Evolutionary conservation across 1,140 invertebrate genomes (phyloP).

Genomic region (Periplaneta americana): DNA sequence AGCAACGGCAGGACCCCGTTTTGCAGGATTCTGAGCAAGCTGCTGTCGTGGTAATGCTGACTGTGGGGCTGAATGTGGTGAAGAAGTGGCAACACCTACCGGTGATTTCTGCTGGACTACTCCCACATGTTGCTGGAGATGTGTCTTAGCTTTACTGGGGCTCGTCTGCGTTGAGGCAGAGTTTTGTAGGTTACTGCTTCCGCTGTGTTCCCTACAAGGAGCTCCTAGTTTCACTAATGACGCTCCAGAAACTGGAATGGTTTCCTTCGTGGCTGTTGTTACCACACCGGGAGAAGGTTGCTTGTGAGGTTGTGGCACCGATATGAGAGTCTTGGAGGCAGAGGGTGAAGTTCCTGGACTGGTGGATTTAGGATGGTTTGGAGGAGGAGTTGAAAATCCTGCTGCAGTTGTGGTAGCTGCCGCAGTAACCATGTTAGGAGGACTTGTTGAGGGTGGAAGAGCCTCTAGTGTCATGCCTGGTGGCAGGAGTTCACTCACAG

Average conservation of each 20-base stretch:
- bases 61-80: too few relatives aligned
- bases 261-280: not conserved
- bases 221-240: not conserved
- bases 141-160: constrained; percentile 12
- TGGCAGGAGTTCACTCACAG: constrained; percentile 6
- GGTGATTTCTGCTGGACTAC: not conserved
- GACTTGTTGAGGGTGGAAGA: not conserved
- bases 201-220: not conserved
- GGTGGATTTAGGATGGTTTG: not conserved
- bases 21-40: not conserved
- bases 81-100: not conserved
- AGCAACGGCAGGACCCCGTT: not conserved
- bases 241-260: not conserved
- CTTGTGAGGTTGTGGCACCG: not conserved
- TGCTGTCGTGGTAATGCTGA: not conserved
- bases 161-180: constrained; percentile 17
- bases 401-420: too few relatives aligned
- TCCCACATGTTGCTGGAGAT: not conserved
- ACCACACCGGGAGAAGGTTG: not conserved
- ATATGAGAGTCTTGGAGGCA: not conserved
- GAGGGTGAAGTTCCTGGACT: not conserved
- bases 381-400: too few relatives aligned
- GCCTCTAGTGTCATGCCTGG: not conserved
- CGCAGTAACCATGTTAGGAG: not conserved
- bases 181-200: not conserved